Percentiles rank a stretch among this genome's conserved stretches.
phyloP scores from a whole-genome alignment of 1,140 invertebrate genomes.

The Lucilia cuprina region DNA sequence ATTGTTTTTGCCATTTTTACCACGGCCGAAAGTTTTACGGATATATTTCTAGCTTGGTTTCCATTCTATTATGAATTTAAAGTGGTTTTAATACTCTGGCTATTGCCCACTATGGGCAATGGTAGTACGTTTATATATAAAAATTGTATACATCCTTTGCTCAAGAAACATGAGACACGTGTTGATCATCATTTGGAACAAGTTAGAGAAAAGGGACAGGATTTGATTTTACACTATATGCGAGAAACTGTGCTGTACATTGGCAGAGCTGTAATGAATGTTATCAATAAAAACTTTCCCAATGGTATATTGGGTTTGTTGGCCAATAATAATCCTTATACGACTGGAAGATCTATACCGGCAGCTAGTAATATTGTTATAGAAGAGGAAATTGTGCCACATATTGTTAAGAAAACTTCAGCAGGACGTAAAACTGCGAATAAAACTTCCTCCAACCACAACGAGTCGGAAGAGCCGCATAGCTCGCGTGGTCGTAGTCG shows the following conservation, averaged over 20 bases:
- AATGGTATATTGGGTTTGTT: not conserved
- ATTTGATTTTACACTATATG: conserved; percentile 40
- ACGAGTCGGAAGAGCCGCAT: not conserved
- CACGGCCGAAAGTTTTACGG: conserved; percentile 38
- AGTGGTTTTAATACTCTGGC: conserved; percentile 45
- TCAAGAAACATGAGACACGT: conserved; percentile 66
- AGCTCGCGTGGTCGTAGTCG: not conserved
- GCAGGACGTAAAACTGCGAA: not conserved
- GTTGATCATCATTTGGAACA: conserved; percentile 88
- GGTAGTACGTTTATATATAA: conserved; percentile 45
- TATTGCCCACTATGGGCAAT: conserved; percentile 45
- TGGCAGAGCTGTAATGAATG: conserved; percentile 38
- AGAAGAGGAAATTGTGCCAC: not conserved
- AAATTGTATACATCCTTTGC: conserved; percentile 42
- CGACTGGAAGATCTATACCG: not conserved
- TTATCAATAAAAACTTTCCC: conserved; percentile 38
- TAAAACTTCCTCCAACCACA: not conserved
- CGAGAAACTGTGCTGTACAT: not conserved
- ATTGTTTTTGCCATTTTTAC: conserved; percentile 47
- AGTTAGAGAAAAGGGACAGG: conserved; percentile 87
- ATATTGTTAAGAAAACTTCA: not conserved
- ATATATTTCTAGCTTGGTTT: conserved; percentile 37
- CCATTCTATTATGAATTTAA: conserved; percentile 47
- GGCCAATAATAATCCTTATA: not conserved
- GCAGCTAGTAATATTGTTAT: not conserved